A percentile compares a stretch with the other conserved stretches of the same genome.
phyloP scores from a whole-genome alignment of 2,113 vertebrate species.

The Syngnathus floridae region DNA sequence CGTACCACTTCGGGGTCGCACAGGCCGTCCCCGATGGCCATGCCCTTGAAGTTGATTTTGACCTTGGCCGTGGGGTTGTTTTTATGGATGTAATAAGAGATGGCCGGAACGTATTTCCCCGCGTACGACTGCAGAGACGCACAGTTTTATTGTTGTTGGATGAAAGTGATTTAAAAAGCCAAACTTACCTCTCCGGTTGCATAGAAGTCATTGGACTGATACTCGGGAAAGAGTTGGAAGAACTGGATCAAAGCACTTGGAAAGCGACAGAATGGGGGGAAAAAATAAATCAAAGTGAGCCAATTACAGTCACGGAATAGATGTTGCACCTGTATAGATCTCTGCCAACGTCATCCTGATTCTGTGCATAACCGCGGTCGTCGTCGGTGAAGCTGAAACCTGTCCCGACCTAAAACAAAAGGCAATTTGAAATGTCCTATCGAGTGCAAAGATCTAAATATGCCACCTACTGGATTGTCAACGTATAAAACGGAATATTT shows the following conservation, averaged over 20 bases:
- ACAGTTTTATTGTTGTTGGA: no score
- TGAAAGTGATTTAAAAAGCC: background rate
- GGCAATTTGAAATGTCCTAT: background rate
- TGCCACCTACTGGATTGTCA: slow-evolving; percentile 71
- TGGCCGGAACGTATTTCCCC: slow-evolving; percentile 76
- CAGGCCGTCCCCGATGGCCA: slow-evolving; percentile 74
- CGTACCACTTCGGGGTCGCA: slow-evolving; percentile 79
- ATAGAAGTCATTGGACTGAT: slow-evolving; percentile 78
- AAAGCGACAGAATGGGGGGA: slow-evolving; percentile 20
- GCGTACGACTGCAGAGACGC: slow-evolving; percentile 65
- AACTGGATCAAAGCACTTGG: slow-evolving; percentile 74
- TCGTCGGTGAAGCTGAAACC: slow-evolving; percentile 78
- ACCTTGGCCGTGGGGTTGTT: slow-evolving; percentile 67
- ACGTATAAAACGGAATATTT: slow-evolving; percentile 78
- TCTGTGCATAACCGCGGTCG: slow-evolving; percentile 62
- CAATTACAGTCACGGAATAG: background rate
- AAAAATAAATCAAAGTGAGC: background rate
- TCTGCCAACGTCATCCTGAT: slow-evolving; percentile 73
- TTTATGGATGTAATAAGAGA: slow-evolving; percentile 77
- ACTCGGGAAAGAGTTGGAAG: slow-evolving; percentile 81
- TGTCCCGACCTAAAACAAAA: slow-evolving; percentile 70
- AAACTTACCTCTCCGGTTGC: slow-evolving; percentile 74
- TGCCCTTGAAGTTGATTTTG: slow-evolving; percentile 78
- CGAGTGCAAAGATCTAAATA: background rate
- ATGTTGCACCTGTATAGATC: slow-evolving; percentile 71